A percentile compares a stretch with the other conserved stretches of the same genome.
Evolutionary conservation across 2,113 vertebrate genomes (phyloP).

Genomic region (Cyphomyrus discorhynchus): DNA sequence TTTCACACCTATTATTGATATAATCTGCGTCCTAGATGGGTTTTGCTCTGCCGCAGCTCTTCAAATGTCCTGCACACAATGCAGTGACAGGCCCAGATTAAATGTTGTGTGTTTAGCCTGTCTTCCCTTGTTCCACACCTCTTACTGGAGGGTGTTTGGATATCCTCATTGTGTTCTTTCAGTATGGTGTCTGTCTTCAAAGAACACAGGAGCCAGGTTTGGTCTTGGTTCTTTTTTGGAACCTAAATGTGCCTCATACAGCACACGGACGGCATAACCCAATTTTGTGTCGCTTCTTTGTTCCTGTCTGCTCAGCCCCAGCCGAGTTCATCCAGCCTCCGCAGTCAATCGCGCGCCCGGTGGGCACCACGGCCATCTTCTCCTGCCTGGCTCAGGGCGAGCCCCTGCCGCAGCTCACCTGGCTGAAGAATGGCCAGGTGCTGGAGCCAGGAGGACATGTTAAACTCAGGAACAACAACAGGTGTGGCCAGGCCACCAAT

Average conservation of each 20-base stretch:
- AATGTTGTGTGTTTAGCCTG: neutral
- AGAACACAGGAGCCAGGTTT: neutral
- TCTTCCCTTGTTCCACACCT: neutral
- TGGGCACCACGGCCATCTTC: slow-evolving; percentile 91
- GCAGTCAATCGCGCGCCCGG: slow-evolving; percentile 86
- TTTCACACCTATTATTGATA: slow-evolving; percentile 19
- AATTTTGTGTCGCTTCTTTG: neutral
- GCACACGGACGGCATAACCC: neutral
- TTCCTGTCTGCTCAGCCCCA: slow-evolving; percentile 64
- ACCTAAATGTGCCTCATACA: neutral
- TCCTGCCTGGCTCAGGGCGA: slow-evolving; percentile 90
- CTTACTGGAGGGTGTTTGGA: neutral
- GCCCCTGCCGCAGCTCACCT: slow-evolving; percentile 84
- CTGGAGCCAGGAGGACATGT: slow-evolving; percentile 83
- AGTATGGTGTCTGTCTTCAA: neutral
- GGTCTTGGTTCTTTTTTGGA: neutral
- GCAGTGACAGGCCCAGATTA: neutral
- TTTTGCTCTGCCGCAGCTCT: slow-evolving; percentile 10
- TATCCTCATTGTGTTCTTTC: neutral
- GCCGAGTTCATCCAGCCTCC: slow-evolving; percentile 91
- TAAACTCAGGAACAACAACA: slow-evolving; percentile 95
- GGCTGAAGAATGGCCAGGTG: slow-evolving; percentile 93
- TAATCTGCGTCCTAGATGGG: slow-evolving; percentile 11
- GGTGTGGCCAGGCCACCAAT: slow-evolving; percentile 48
- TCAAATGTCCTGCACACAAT: slow-evolving; percentile 10